Percentiles rank a stretch among this genome's conserved stretches.
Conservation (phyloP, 1,140 invertebrate genomes). For the Pseudomyrmex flavicornis region DNA sequence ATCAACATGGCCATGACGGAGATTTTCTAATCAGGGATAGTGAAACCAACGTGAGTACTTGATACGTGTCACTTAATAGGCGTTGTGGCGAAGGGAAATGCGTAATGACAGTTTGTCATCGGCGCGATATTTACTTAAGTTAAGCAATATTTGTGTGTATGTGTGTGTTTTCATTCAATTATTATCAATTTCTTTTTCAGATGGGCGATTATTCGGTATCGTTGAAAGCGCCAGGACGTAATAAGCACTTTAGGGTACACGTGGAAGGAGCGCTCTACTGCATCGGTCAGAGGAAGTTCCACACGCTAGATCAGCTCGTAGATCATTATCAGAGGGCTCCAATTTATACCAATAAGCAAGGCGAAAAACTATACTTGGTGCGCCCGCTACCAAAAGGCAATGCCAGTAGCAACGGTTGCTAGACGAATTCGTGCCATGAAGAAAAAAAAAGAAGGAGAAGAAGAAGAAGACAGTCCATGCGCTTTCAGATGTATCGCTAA, state of each 20-base stretch:
- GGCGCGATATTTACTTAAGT: too few species aligned
- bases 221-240: constrained; percentile 97
- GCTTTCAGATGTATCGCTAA: constrained; percentile 71
- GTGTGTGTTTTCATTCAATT: not conserved
- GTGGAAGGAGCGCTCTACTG: constrained; percentile 97
- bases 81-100: too few species aligned
- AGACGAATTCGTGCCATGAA: constrained; percentile 77
- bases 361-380: constrained; percentile 96
- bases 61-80: too few species aligned
- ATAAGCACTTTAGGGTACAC: constrained; percentile 99
- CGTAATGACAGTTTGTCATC: too few species aligned
- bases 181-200: constrained; percentile 86
- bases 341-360: constrained; percentile 98
- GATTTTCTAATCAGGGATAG: constrained; percentile 99
- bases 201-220: constrained; percentile 99
- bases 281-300: constrained; percentile 99
- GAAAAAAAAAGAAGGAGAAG: constrained; percentile 23
- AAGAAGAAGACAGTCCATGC: constrained; percentile 68
- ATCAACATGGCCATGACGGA: constrained; percentile 97
- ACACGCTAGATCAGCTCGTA: constrained; percentile 97
- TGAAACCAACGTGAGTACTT: constrained; percentile 97
- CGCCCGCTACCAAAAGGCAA: constrained; percentile 92
- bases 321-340: constrained; percentile 99
- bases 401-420: constrained; percentile 84
- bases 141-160: too few species aligned